These are phyloP conservation scores for Epistrophe grossulariae DNA, from an alignment of 2,888 invertebrate genomes.

Conservation along the genomic window DNA sequence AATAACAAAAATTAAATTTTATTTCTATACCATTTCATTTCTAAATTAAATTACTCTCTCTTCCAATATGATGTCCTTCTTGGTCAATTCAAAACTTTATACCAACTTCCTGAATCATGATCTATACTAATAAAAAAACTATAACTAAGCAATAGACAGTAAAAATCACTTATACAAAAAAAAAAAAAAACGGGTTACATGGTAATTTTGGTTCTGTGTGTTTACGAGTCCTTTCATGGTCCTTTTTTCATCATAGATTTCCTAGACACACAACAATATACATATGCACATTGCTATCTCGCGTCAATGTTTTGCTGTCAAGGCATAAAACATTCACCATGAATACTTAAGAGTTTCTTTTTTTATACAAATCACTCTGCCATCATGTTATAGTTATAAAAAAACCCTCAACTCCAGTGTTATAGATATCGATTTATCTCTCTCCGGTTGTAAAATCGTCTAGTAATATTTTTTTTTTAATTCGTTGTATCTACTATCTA, in stretches of 20 bases:
- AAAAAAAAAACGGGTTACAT: not conserved
- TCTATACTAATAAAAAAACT: not conserved
- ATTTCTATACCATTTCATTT: too few relatives aligned
- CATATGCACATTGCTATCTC: not conserved
- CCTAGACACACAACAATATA: not conserved
- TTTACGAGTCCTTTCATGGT: slow-evolving; percentile 9
- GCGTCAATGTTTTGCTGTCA: slow-evolving; percentile 22
- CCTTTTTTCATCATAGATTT: slow-evolving; percentile 14
- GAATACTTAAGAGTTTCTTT: slow-evolving; percentile 14
- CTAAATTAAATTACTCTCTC: not conserved
- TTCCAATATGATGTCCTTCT: not conserved
- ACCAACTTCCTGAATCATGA: not conserved
- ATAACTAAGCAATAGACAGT: slow-evolving; percentile 21
- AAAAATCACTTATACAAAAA: slow-evolving; percentile 16
- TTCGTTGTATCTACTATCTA: not conserved
- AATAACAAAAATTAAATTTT: too few relatives aligned
- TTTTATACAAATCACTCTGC: not conserved
- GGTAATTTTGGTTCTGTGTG: not conserved
- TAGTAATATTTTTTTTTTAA: slow-evolving; percentile 48
- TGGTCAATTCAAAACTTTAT: not conserved
- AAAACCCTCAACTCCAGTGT: slow-evolving; percentile 7
- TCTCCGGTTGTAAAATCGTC: slow-evolving; percentile 38
- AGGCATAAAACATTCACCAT: slow-evolving; percentile 37
- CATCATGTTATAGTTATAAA: slow-evolving; percentile 19
- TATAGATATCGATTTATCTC: slow-evolving; percentile 45